Evolutionary conservation across 2,888 invertebrate species (phyloP), one percentile per base, ranked within the genome.

Genomic region (Oligia fasciuncula): DNA sequence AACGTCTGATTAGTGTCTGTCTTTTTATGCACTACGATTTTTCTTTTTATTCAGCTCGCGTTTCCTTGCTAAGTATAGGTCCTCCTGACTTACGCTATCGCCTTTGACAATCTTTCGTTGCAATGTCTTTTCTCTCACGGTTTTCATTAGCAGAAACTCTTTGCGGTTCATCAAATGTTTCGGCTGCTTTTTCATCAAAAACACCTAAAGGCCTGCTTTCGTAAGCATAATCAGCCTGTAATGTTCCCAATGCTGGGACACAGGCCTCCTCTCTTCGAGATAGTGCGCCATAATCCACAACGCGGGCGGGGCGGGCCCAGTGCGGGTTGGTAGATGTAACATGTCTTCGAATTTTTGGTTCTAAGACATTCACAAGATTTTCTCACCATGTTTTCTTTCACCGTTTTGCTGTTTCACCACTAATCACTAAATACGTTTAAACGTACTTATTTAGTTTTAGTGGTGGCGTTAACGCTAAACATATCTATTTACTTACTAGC

Each of bases 1-100:
- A 51, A 66, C 73, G 88, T 88, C 88, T 88, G 88, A 86, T 80
- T 89, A 77, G 81, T 85, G 88, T 88, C 88, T 88, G 77, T 84
- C 40, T 80, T 87, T 85, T 80, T 84, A 87, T 87, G 77, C 80
- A 40, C 77, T 74, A 72, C 46, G 71, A 35, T 86, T 84, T 85
- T 85, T 86, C 71, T 86, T 87, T 86, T 77, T 73, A 85, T 85
- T 85, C 85, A 51, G 49, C 54, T 79, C 85, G 84, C 84, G 85
- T 85, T 74, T 60, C 66, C 43, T 65, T 51, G 66, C 76, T 77
- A 80, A 75, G 69, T 79, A 86, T 79, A 82, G 68, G 17, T 40
- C 73, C 60, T 54, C 19, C 19, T 66, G 57, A 13, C 13, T 83
- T 57, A 63, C 62, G 40, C n/a, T 72, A 75, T 65, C 68, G 51